These are phyloP conservation scores for Cydia fagiglandana DNA, from an alignment of 1,140 invertebrate species.

Conservation along the genomic window DNA sequence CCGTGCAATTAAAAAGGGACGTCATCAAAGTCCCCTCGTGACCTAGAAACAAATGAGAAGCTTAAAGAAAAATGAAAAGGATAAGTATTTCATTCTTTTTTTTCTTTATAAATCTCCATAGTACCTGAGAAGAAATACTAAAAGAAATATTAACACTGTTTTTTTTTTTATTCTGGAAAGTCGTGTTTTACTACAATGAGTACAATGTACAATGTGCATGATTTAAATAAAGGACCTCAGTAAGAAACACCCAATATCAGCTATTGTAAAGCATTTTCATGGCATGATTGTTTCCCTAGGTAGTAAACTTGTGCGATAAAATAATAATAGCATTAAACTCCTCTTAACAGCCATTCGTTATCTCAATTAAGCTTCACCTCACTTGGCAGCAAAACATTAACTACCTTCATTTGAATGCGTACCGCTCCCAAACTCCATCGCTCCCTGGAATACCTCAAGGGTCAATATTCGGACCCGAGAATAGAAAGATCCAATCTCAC, in stretches of 20 bases:
- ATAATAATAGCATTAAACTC: neutral
- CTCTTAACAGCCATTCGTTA: neutral
- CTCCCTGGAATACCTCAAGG: conserved; percentile 44
- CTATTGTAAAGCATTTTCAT: too few relatives aligned
- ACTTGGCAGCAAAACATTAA: neutral
- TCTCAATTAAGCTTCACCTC: neutral
- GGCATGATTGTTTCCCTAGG: too few relatives aligned
- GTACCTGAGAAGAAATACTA: too few relatives aligned
- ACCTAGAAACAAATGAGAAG: neutral
- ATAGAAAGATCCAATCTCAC: conserved; percentile 58
- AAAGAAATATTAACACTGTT: too few relatives aligned
- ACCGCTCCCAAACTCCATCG: conserved; percentile 42
- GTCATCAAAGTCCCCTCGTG: neutral
- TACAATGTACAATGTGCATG: too few relatives aligned
- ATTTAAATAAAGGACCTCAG: too few relatives aligned
- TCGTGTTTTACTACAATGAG: too few relatives aligned
- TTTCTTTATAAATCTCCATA: too few relatives aligned
- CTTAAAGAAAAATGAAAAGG: too few relatives aligned
- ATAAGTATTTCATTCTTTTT: too few relatives aligned
- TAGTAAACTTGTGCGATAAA: neutral
- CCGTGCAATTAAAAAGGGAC: conserved; percentile 2
- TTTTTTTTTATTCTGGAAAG: too few relatives aligned
- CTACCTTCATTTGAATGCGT: conserved; percentile 8
- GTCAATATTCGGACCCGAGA: conserved; percentile 52
- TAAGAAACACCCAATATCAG: too few relatives aligned